Base-by-base conservation (phyloP, 2,113 vertebrate species). In the Festucalex cinctus region DNA sequence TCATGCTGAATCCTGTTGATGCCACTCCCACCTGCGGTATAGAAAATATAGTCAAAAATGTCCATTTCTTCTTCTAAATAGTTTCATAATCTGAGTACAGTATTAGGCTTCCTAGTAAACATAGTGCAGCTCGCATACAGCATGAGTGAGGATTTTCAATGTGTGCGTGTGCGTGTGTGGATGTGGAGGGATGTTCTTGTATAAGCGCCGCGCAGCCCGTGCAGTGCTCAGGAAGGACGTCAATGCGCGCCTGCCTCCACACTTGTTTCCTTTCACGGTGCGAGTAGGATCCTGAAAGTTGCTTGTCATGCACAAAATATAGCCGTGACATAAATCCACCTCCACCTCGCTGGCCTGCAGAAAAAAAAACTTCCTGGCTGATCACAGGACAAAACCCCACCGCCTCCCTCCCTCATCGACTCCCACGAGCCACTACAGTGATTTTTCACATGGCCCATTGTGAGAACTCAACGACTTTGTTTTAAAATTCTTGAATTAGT, bases 261-360 rank as follows among this genome's bases (percentile, higher is more conserved):
- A 84, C 22, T 79, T 79, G 70, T 76, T 69, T 81, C 59, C 71
- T 85, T 74, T 83, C 73, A 62, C 63, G 78, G 73, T 60, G 37
- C 78, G 80, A 86, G 88, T 88, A 81, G 82, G 80, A 78, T 84
- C 74, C 83, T 81, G 74, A 82, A 77, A 65, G 32, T 74, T 79
- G 72, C 69, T 66, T 37, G 63, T 75, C 79, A 78, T 65, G 69
- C 76, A 82, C 74, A 86, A 79, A 87, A 85, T 78, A 83, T 79
- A 85, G 69, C 69, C 69, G 80, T 70, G 83, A 82, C 74, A 83
- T 78, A 71, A 86, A 84, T 65, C 78, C 75, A 83, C 86, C 82
- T 86, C 85, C 78, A 83, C 82, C 66, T 66, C 63, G 9, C 61
- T 67, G 63, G 69, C 61, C 60, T 74, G 56, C 68, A 79, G 69